Base-by-base conservation (phyloP, 2,797 vertebrate species). In the Ibycter americanus region DNA sequence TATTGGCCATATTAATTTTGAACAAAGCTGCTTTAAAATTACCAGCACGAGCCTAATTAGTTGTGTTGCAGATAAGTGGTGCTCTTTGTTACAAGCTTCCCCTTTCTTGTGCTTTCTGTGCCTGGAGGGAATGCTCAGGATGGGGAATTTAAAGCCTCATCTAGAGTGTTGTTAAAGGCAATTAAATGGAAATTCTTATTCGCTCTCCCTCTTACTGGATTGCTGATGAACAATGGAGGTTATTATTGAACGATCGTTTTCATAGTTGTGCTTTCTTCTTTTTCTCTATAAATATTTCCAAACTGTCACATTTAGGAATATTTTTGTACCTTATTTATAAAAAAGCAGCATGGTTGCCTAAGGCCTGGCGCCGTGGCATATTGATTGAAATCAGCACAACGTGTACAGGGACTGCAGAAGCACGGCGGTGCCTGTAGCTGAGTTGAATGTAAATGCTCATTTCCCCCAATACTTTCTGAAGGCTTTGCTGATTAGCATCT, bases 141-240 rank as follows among this genome's bases (percentile, higher is more conserved):
- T 4, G 8, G 46, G 63, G 61, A 87, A 91, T 90, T 88, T 40
- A 66, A 90, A 92, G 93, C 42, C 27, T 73, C 29, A 70, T 91
- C 77, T 91, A 52, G 40, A 88, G 47, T 80, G 59, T 63, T 80
- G 65, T 95, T 92, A 66, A 93, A 92, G 32, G 58, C 87, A 94
- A 90, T 96, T 96, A 96, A 92, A 95, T 86, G 31, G 70, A 81
- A 87, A 81, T 94, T 87, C 47, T 92, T 77, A 40, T 23, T 95
- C 74, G 22, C 19, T 70, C 54, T 9, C 16, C 6, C n/a, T 67
- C 76, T 92, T 84, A 70, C 65, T 70, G 63, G 51, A 34, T 93
- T 95, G 68, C 42, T 66, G 87, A 55, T 83, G 62, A 72, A 65
- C 65, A 66, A 19, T 59, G 68, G 47, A 70, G 8, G 15, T 56